Evolutionary conservation across 2,888 invertebrate genomes (phyloP), one percentile per base, ranked within the genome.

Genomic region (Hirtodrosophila alboralis): DNA sequence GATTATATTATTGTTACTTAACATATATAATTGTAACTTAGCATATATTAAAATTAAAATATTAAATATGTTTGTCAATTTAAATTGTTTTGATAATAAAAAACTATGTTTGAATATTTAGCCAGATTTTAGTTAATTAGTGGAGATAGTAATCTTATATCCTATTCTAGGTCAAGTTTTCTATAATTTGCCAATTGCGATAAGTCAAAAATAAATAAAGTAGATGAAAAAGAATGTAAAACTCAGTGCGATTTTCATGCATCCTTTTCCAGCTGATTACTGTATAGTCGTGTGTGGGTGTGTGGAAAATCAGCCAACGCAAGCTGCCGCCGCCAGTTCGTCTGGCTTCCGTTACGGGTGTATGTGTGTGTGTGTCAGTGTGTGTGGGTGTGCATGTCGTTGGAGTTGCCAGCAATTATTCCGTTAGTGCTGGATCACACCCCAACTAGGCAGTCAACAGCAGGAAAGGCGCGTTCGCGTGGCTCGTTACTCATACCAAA

Each of bases 331-430:
- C 79, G 79, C 79, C 79, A 76, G 79, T 56, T 51, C 79, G 79
- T 80, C 79, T 80, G 79, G 79, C 68, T 83, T 83, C 79, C 84
- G 77, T 65, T 74, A 28, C 47, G 31, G 36, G 44, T 56, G 61
- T 64, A 34, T 45, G 38, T 38, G 57, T 18, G 31, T 36, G 58
- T 28, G 57, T 45, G 56, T 40, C 34, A 56, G 27, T 13, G 44
- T 38, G 9, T 23, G 33, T 48, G 40, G 31, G 31, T 67, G 64
- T 36, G n/a, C n/a, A n/a, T 64, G 58, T 38, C 58, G 75, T 52
- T 62, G 71, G 71, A 79, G 84, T 78, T 83, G 81, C 74, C 81
- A 76, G 81, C 81, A 83, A 84, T 84, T 81, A 81, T 84, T 78
- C 81, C 78, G 84, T 81, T 84, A 81, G 81, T 78, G 75, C 71